Conservation (phyloP, 1,140 invertebrate species). For the Zaprionus vittiger region DNA sequence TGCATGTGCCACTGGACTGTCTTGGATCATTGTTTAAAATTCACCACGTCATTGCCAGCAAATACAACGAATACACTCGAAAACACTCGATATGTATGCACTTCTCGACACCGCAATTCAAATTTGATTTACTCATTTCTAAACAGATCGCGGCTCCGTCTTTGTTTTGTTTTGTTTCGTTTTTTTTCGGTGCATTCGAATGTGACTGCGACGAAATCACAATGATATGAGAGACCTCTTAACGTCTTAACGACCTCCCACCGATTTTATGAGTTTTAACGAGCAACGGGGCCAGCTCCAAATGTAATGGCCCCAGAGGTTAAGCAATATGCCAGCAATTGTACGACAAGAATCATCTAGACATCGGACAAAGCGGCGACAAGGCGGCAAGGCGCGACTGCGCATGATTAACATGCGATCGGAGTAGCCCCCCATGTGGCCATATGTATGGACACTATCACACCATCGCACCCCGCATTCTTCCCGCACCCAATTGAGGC, state of each 20-base stretch:
- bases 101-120: constrained; percentile 17
- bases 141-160: constrained; percentile 53
- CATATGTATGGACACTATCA: not conserved
- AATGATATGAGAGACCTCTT: constrained; percentile 3
- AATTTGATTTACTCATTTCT: constrained; percentile 58
- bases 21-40: constrained; percentile 55
- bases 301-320: not conserved
- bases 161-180: not conserved
- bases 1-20: not conserved
- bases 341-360: not conserved
- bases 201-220: constrained; percentile 15
- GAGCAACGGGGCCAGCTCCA: not conserved
- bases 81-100: constrained; percentile 63
- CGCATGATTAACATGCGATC: not conserved
- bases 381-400: not conserved
- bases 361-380: not conserved
- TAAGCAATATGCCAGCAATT: not conserved
- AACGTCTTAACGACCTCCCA: not conserved
- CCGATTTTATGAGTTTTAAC: not conserved
- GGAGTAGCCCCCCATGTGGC: not conserved
- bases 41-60: constrained; percentile 52
- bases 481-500: constrained; percentile 1
- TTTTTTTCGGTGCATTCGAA: constrained; percentile 16
- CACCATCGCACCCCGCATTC: not conserved
- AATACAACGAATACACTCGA: constrained; percentile 8